A percentile compares a stretch with the other conserved stretches of the same genome.
These are phyloP conservation scores for Ochlodes sylvanus DNA, from an alignment of 2,888 invertebrate genomes.

Conservation along the genomic window DNA sequence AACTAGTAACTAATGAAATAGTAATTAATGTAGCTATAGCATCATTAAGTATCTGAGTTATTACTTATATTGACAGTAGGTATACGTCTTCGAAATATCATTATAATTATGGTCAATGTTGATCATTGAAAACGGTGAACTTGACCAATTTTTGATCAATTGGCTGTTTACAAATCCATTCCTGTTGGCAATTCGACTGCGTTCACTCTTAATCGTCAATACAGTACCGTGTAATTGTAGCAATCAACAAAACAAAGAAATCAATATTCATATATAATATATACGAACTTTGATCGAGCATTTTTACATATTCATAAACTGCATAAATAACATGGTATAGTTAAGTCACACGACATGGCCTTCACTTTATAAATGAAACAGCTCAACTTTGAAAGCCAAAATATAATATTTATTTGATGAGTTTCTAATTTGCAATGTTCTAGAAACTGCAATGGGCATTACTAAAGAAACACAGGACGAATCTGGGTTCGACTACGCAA, in stretches of 20 bases:
- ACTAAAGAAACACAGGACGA: conserved; percentile 89
- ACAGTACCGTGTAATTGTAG: background rate
- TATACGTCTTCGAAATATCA: no score
- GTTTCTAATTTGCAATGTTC: conserved; percentile 46
- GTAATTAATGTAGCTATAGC: no score
- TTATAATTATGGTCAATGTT: no score
- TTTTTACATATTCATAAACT: conserved; percentile 30
- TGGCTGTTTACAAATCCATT: background rate
- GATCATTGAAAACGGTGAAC: no score
- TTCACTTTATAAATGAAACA: conserved; percentile 16
- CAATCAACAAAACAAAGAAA: conserved; percentile 22
- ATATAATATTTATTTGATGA: conserved; percentile 27
- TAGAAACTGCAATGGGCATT: conserved; percentile 94
- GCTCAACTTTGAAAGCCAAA: conserved; percentile 15
- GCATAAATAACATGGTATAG: conserved; percentile 13
- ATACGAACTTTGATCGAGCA: conserved; percentile 19
- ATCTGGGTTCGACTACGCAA: conserved; percentile 91
- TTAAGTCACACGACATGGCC: background rate
- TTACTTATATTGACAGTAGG: no score
- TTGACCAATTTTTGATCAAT: background rate
- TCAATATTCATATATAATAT: conserved; percentile 22
- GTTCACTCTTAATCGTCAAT: background rate
- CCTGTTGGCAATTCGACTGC: background rate
- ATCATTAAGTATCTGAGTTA: no score
- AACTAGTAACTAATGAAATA: no score